Base-by-base conservation (phyloP, 2,888 invertebrate species). In the Linyphia triangularis region DNA sequence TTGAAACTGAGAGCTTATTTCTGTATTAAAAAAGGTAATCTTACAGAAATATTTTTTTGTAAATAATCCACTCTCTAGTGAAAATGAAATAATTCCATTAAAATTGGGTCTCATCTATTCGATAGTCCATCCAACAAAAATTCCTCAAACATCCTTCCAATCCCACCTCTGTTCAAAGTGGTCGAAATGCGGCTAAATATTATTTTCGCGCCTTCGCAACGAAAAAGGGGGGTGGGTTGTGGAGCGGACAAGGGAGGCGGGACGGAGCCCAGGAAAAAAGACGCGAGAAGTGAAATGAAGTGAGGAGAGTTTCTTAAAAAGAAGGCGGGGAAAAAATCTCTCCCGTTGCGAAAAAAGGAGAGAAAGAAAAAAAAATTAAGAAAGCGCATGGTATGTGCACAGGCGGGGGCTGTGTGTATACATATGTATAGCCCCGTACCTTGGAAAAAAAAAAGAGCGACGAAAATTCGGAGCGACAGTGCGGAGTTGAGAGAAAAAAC, bases 231-330 rank as follows among this genome's bases (percentile, higher is more conserved):
- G 79, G 16, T 22, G 30, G 26, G 33, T 26, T 13, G 57, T 16
- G 16, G 22, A 4, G 19, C 69, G 24, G 86, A 30, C 37, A 19
- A 37, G 77, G 10, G 69, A 43, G 69, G n/a, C 6, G 61, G 51
- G 43, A 24, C n/a, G 70, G 51, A 63, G 73, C 43, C 19, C 19
- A 19, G 24, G 79, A 77, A 85, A 81, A 67, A 30, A 86, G 86
- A 81, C 65, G 86, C 67, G 79, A 75, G 81, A 86, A 81, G 61
- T 24, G 69, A 81, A 86, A 86, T 81, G 86, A 86, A 82, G 81
- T 67, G 82, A 75, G 88, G 69, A 16, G 83, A 40, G 61, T 24
- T 24, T 40, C 40, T 40, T 59, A 73, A 81, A 79, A 19, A 51
- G 75, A 86, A 75, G 73, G 81, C 81, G 75, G 75, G 67, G 82